Evolutionary conservation across 1,140 invertebrate species (phyloP).

Genomic region (Drosophila paulistorum): DNA sequence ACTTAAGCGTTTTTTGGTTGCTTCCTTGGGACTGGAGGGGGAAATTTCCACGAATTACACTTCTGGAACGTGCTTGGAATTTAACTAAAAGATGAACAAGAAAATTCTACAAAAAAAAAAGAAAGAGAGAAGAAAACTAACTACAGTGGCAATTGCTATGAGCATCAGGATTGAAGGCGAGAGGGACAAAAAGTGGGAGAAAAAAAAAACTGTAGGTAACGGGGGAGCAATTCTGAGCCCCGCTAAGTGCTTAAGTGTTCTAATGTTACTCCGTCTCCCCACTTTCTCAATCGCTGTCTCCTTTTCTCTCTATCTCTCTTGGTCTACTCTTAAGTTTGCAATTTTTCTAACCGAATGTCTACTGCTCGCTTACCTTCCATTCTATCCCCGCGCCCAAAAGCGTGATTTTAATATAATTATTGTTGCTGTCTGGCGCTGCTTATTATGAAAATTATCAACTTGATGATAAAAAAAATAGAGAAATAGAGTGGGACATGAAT

Average conservation of each 20-base stretch:
- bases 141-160: constrained; percentile 27
- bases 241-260: constrained; percentile 76
- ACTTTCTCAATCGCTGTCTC: constrained; percentile 16
- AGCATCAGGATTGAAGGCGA: constrained; percentile 12
- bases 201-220: constrained; percentile 19
- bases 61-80: constrained; percentile 58
- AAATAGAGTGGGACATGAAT: constrained; percentile 20
- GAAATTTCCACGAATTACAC: constrained; percentile 56
- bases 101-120: constrained; percentile 17
- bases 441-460: constrained; percentile 73
- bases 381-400: constrained; percentile 16
- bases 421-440: constrained; percentile 56
- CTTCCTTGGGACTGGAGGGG: constrained; percentile 24
- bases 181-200: background rate
- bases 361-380: background rate
- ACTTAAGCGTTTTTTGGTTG: constrained; percentile 50
- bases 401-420: constrained; percentile 65
- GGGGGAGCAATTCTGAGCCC: constrained; percentile 19
- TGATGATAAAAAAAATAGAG: constrained; percentile 36
- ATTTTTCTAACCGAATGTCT: constrained; percentile 38
- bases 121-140: constrained; percentile 15
- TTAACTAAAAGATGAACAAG: constrained; percentile 12
- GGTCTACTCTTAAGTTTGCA: constrained; percentile 31
- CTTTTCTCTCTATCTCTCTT: background rate
- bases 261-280: constrained; percentile 66